Base-by-base conservation (phyloP, 1,140 invertebrate species). In the Spodoptera frugiperda region DNA sequence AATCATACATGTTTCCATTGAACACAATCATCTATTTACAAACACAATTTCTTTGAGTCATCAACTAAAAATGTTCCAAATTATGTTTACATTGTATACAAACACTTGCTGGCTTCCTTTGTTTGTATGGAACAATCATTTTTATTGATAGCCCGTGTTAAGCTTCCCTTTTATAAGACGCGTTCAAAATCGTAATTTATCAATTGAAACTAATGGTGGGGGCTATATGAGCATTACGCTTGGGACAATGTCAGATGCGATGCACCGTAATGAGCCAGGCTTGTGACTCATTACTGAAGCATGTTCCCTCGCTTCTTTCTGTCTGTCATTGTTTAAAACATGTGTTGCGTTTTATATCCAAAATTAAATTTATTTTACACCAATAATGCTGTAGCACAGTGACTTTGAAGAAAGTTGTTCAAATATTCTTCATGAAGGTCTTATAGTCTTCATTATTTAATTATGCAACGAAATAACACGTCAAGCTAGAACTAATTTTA, bases 201-300 rank as follows among this genome's bases (percentile, higher is more conserved):
- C 71, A 73, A 73, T 73, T 73, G 55, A 73, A 30, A 17, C 21
- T 48, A 59, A 73, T 59, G 55, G 55, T 59, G 33, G 71, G 71
- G 71, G 55, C 19, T 44, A 17, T 30, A 30, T 44, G 57, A 39
- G 54, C 54, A 10, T 73, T 33, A 46, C 19, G 48, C 19, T 21
- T 6, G 33, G 33, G 21, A 59, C 75, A 48, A 14, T 57, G 44
- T 30, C 53, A 57, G 57, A 44, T 77, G 48, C 55, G 57, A 44
- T 77, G 48, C 55, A 39, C 49, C 14, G 57, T 65, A 77, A 71
- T 51, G 48, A 63, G 68, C 8, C 65, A 71, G 21, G n/a, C 21
- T 21, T 25, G 76, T 77, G 76, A 77, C 55, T 77, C 76, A 77
- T 53, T 63, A 71, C 48, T 6, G 1, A 71, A 44, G 25, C 53